Conservation (phyloP, 2,113 vertebrate species). For the Osmerus mordax region DNA sequence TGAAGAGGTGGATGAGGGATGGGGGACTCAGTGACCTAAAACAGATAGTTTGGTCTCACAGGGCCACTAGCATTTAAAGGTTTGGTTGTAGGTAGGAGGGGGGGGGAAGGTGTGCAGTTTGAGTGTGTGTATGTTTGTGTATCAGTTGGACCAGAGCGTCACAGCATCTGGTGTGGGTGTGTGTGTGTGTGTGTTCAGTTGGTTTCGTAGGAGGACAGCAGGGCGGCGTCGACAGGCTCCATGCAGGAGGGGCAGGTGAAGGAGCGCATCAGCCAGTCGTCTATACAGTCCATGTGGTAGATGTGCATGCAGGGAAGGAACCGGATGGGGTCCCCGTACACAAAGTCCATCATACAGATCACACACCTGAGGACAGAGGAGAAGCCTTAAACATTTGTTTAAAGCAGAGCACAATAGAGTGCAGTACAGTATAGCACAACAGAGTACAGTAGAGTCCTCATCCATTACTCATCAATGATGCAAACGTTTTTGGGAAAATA, state of each 20-base stretch:
- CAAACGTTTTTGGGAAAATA: not conserved
- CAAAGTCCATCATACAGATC: slow-evolving; percentile 99
- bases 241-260: slow-evolving; percentile 99
- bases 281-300: slow-evolving; percentile 99
- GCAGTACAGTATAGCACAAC: not conserved
- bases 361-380: slow-evolving; percentile 96
- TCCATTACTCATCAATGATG: not conserved
- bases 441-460: not conserved
- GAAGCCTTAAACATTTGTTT: slow-evolving; percentile 48
- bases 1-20: not conserved
- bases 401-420: slow-evolving; percentile 75
- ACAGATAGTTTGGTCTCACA: no score
- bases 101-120: not conserved
- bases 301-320: slow-evolving; percentile 99
- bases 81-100: no score
- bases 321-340: slow-evolving; percentile 95
- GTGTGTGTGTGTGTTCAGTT: slow-evolving; percentile 76
- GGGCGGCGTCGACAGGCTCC: slow-evolving; percentile 97
- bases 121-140: not conserved
- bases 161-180: not conserved
- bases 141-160: slow-evolving; percentile 73
- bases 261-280: slow-evolving; percentile 99
- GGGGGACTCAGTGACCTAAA: not conserved
- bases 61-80: no score
- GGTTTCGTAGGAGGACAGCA: slow-evolving; percentile 96